Percentiles rank a stretch among this genome's conserved stretches.
Evolutionary conservation across 2,113 vertebrate genomes (phyloP).

Genomic region (Perca schrenkii): DNA sequence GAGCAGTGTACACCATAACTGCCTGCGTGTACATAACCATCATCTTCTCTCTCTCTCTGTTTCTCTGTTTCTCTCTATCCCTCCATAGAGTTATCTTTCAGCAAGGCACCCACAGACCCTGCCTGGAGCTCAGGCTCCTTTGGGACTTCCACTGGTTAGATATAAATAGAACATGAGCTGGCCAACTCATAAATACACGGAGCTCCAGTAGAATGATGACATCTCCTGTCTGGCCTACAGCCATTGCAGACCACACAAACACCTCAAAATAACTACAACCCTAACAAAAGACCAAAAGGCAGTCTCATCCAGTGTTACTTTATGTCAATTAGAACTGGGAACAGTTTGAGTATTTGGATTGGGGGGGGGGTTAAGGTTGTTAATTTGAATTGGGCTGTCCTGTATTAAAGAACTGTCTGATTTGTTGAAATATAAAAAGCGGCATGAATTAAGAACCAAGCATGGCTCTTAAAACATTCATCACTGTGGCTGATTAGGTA

Average conservation of each 20-base stretch:
- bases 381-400: background rate
- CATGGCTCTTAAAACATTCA: background rate
- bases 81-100: constrained; percentile 68
- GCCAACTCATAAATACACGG: constrained; percentile 79
- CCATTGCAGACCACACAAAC: constrained; percentile 63
- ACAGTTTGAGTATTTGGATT: background rate
- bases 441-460: background rate
- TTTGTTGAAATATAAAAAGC: background rate
- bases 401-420: background rate
- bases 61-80: constrained; percentile 4
- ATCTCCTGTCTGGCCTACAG: constrained; percentile 76
- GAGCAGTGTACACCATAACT: constrained; percentile 35
- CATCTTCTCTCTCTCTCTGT: constrained; percentile 15
- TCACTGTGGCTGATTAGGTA: background rate
- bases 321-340: constrained; percentile 38
- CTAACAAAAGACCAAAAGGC: constrained; percentile 47
- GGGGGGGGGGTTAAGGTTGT: background rate
- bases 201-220: constrained; percentile 75
- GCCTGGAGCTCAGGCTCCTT: constrained; percentile 71
- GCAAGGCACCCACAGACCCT: constrained; percentile 67
- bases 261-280: constrained; percentile 68
- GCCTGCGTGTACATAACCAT: constrained; percentile 53
- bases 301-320: constrained; percentile 28
- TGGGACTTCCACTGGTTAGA: constrained; percentile 74
- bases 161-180: constrained; percentile 82